These are phyloP conservation scores for Anoplopoma fimbria DNA, from an alignment of 2,113 vertebrate genomes.

Conservation along the genomic window DNA sequence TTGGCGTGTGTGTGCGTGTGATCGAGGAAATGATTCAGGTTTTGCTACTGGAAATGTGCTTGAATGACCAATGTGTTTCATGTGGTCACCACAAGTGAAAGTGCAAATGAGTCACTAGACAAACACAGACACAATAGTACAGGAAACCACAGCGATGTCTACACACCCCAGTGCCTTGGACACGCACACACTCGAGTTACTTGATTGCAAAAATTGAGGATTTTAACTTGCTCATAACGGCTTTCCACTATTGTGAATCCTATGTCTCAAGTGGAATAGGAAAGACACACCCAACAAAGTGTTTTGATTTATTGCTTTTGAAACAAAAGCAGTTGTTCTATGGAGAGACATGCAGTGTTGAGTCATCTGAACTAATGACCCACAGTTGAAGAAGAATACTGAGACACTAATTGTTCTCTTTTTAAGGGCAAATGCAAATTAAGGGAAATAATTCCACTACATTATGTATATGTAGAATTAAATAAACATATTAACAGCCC, in stretches of 20 bases:
- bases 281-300: conserved; percentile 33
- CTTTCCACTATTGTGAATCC: conserved; percentile 60
- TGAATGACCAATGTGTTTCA: conserved; percentile 61
- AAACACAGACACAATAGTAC: conserved; percentile 65
- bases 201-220: conserved; percentile 34
- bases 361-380: conserved; percentile 50
- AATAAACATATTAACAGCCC: not conserved
- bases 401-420: not conserved
- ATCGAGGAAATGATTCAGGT: conserved; percentile 69
- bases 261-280: conserved; percentile 25
- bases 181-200: conserved; percentile 2
- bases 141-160: conserved; percentile 64
- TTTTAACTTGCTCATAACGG: conserved; percentile 41
- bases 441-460: not conserved
- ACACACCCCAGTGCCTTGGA: conserved; percentile 33
- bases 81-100: conserved; percentile 64
- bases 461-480: not conserved
- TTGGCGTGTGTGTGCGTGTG: conserved; percentile 12
- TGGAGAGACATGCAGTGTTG: conserved; percentile 9
- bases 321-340: conserved; percentile 37
- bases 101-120: conserved; percentile 75
- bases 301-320: conserved; percentile 29
- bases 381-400: conserved; percentile 16
- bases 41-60: conserved; percentile 39
- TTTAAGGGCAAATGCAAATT: not conserved